Evolutionary conservation across 2,113 vertebrate species (phyloP).

Genomic region (Engystomops pustulosus): DNA sequence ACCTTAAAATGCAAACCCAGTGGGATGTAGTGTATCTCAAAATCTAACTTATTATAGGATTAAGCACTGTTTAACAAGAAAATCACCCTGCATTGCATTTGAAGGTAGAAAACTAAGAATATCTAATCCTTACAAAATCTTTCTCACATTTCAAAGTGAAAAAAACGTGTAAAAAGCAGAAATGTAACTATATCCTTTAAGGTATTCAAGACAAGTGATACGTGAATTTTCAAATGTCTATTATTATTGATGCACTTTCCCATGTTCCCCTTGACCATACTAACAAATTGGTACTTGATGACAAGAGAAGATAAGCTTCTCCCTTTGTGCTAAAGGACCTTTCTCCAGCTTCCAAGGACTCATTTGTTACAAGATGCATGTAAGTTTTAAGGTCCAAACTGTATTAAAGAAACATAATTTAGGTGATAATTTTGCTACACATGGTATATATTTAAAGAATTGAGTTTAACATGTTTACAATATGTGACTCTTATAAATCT

Average conservation of each 20-base stretch:
- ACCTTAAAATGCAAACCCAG: background rate
- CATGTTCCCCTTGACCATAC: conserved; percentile 47
- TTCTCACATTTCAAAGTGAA: conserved; percentile 55
- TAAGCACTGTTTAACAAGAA: conserved; percentile 59
- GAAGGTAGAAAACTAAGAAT: conserved; percentile 63
- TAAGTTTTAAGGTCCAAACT: background rate
- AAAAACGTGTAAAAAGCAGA: conserved; percentile 45
- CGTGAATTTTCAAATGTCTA: conserved; percentile 54
- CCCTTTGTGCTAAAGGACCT: background rate
- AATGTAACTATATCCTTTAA: conserved; percentile 56
- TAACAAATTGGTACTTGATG: conserved; percentile 51
- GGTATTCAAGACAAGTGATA: conserved; percentile 54
- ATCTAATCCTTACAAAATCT: conserved; percentile 55
- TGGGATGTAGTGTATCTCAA: conserved; percentile 20
- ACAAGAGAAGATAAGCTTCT: conserved; percentile 49
- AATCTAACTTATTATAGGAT: conserved; percentile 63
- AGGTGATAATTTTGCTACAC: too few species aligned
- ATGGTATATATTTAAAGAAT: too few species aligned
- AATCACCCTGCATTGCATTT: conserved; percentile 71
- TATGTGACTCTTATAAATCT: too few species aligned
- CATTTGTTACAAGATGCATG: conserved; percentile 17
- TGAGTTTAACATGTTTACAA: too few species aligned
- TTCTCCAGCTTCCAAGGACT: background rate
- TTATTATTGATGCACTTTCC: conserved; percentile 59
- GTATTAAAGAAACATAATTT: background rate